Evolutionary conservation across 2,113 vertebrate species (phyloP).

Genomic region (Ammodramus savannarum): DNA sequence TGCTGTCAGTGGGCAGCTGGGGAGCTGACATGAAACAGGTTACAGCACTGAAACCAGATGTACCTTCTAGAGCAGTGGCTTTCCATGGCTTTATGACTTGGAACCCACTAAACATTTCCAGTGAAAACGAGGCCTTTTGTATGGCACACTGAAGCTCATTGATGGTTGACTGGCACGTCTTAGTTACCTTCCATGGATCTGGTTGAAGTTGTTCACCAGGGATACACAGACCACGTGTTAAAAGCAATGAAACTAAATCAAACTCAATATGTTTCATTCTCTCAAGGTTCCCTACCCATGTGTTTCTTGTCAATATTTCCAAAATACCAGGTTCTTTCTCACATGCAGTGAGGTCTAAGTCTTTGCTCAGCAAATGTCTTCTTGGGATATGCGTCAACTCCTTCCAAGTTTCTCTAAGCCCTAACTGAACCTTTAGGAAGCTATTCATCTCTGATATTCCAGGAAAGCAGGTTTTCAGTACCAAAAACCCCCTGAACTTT

Average conservation of each 20-base stretch:
- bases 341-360: background rate
- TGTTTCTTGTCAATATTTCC: background rate
- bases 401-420: background rate
- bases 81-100: constrained; percentile 7
- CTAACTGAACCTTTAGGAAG: background rate
- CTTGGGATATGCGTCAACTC: background rate
- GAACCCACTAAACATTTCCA: background rate
- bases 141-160: background rate
- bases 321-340: background rate
- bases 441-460: background rate
- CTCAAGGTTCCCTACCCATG: background rate
- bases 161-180: background rate
- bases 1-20: background rate
- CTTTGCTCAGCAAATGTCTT: background rate
- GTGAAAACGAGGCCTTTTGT: background rate
- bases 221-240: background rate
- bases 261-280: background rate
- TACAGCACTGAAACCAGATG: background rate
- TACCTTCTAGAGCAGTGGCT: background rate
- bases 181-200: background rate
- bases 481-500: background rate
- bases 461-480: background rate
- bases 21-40: constrained; percentile 12
- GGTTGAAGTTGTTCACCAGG: background rate
- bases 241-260: background rate